A percentile compares a stretch with the other conserved stretches of the same genome.
Evolutionary conservation across 2,113 vertebrate genomes (phyloP).

Genomic region (Megaptera novaeangliae): DNA sequence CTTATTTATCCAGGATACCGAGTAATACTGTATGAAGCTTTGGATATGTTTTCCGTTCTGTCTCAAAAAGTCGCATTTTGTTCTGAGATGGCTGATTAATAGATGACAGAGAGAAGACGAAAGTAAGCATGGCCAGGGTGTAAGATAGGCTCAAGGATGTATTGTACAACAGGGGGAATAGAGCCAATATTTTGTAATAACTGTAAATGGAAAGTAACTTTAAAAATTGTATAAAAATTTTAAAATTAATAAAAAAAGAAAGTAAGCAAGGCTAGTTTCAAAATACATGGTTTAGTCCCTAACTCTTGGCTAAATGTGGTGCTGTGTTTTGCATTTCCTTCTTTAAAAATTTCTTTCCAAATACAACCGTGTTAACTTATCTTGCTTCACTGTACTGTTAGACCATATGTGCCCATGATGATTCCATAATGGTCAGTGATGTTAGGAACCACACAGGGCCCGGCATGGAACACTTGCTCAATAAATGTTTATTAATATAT

Average conservation of each 20-base stretch:
- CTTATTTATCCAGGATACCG: not conserved
- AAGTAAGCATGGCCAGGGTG: not conserved
- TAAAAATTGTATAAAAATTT: not conserved
- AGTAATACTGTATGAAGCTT: not conserved
- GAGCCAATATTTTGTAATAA: not conserved
- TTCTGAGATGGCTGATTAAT: not conserved
- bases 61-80: not conserved
- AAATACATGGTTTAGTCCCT: not conserved
- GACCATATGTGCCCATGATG: not conserved
- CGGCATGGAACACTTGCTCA: not conserved
- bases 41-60: not conserved
- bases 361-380: not conserved
- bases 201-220: not conserved
- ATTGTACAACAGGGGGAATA: not conserved
- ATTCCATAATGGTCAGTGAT: not conserved
- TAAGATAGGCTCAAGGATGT: not conserved
- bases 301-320: not conserved
- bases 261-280: not conserved
- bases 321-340: slow-evolving; percentile 1
- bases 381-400: not conserved
- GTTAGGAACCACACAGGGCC: not conserved
- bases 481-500: not conserved
- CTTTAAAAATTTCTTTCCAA: not conserved
- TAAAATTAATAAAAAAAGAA: not conserved
- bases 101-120: not conserved